Percentiles rank a stretch among this genome's conserved stretches.
phyloP scores from a whole-genome alignment of 2,113 vertebrate species.

The Myiozetetes cayanensis region DNA sequence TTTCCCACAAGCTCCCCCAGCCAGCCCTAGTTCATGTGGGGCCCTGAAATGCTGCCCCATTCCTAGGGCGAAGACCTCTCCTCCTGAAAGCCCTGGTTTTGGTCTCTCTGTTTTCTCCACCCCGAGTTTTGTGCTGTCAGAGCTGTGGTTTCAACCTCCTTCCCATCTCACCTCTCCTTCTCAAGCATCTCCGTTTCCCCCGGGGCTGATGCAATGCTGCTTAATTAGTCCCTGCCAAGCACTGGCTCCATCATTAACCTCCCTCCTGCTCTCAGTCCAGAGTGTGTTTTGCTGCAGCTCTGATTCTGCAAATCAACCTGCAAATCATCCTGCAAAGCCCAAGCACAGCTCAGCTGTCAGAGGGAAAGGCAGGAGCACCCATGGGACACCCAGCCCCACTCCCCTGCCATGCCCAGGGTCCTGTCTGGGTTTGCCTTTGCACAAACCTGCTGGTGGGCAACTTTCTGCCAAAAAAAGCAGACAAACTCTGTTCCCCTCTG shows the following conservation, averaged over 20 bases:
- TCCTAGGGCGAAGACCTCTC: background rate
- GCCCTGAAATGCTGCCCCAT: rapidly evolving
- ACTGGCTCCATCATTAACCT: rapidly evolving
- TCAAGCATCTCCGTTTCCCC: background rate
- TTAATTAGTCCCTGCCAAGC: background rate
- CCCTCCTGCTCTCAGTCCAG: background rate
- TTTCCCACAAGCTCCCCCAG: background rate
- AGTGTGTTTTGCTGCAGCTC: background rate
- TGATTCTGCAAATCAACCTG: background rate
- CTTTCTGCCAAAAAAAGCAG: rapidly evolving
- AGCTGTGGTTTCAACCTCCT: background rate
- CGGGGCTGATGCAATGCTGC: rapidly evolving
- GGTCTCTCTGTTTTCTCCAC: background rate
- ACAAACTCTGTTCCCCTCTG: rapidly evolving
- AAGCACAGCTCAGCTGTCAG: rapidly evolving
- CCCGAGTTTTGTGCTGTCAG: background rate
- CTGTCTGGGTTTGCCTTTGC: background rate
- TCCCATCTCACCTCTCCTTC: background rate
- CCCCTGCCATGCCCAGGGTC: rapidly evolving
- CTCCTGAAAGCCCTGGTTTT: rapidly evolving
- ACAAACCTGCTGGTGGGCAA: rapidly evolving
- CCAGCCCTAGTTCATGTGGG: background rate
- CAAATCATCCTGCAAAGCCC: background rate
- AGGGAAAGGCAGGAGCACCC: background rate
- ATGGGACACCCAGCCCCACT: background rate